Evolutionary conservation across 2,797 vertebrate species (phyloP).

Genomic region (Poecilia picta): DNA sequence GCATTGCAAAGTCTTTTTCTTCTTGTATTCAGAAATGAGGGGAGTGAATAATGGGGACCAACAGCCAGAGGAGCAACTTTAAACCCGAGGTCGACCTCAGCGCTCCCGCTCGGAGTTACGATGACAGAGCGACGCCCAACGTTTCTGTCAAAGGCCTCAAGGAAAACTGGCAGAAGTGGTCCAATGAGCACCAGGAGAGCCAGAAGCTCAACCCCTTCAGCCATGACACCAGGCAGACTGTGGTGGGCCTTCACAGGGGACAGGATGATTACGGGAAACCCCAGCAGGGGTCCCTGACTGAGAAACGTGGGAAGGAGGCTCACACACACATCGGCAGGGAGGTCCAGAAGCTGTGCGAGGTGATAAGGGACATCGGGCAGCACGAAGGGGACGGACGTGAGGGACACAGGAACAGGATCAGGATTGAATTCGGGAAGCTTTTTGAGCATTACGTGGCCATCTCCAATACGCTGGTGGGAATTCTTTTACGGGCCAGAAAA

Average conservation of each 20-base stretch:
- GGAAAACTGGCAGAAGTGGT: conserved; percentile 90
- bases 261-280: conserved; percentile 86
- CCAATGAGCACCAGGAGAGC: conserved; percentile 81
- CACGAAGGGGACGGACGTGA: conserved; percentile 39
- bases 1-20: not conserved
- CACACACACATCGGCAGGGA: conserved; percentile 84
- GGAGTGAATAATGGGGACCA: conserved; percentile 27
- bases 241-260: conserved; percentile 63
- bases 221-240: conserved; percentile 49
- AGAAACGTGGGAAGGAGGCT: conserved; percentile 88
- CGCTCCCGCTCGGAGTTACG: conserved; percentile 14
- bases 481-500: conserved; percentile 88
- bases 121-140: conserved; percentile 43
- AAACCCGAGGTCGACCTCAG: conserved; percentile 39
- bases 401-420: conserved; percentile 35
- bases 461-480: conserved; percentile 91
- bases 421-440: conserved; percentile 84
- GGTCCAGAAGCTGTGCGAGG: conserved; percentile 84
- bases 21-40: conserved; percentile 8
- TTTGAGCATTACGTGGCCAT: conserved; percentile 90
- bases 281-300: conserved; percentile 85
- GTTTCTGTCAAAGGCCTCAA: conserved; percentile 83
- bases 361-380: conserved; percentile 83
- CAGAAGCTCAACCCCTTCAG: conserved; percentile 91
- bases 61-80: conserved; percentile 48